A percentile compares a stretch with the other conserved stretches of the same genome.
Evolutionary conservation across 2,888 invertebrate genomes (phyloP).

Genomic region (Pseudococcus jackbeardsleyi): DNA sequence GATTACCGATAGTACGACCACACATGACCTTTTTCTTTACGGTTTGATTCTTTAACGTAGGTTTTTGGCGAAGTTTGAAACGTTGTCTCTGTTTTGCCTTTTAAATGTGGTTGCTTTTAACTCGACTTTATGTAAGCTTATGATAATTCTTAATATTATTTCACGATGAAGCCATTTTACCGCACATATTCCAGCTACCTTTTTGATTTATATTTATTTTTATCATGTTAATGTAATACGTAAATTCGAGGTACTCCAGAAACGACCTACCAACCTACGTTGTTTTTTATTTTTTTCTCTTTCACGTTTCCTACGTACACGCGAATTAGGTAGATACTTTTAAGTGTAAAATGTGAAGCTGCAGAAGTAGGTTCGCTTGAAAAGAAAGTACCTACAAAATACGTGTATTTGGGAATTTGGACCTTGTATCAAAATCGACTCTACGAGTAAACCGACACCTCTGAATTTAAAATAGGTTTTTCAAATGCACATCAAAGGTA

Average conservation of each 20-base stretch:
- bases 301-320: not conserved
- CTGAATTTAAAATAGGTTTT: not conserved
- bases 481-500: not conserved
- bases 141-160: constrained; percentile 42
- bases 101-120: constrained; percentile 36
- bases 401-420: not conserved
- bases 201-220: constrained; percentile 41
- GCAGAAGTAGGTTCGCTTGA: not conserved
- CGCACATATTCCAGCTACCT: not conserved
- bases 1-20: not conserved
- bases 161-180: not conserved
- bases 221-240: not conserved
- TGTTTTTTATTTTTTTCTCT: not conserved
- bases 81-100: constrained; percentile 45
- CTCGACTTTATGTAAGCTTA: not conserved
- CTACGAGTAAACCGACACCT: not conserved
- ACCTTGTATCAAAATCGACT: not conserved
- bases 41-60: constrained; percentile 44
- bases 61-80: constrained; percentile 42
- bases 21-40: constrained; percentile 41
- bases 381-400: not conserved
- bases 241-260: not conserved
- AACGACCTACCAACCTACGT: not conserved
- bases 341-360: not conserved
- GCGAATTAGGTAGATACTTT: not conserved